These are phyloP conservation scores for Sinonovacula constricta DNA, from an alignment of 1,140 invertebrate genomes.

Conservation along the genomic window DNA sequence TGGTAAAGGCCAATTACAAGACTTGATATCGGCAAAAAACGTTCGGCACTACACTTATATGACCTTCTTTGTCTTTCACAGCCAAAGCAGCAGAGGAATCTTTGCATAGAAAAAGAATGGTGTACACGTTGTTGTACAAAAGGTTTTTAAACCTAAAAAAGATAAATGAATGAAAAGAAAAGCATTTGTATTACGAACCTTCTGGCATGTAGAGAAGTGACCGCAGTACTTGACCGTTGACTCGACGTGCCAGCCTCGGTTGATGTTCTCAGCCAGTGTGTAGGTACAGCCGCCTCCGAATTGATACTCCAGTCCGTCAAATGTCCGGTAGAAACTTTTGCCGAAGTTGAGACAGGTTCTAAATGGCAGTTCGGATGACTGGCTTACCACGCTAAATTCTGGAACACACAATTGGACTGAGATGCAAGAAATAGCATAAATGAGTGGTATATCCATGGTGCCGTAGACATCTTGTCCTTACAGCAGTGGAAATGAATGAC, in stretches of 20 bases:
- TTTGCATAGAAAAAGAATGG: too few relatives aligned
- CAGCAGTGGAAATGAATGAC: too few relatives aligned
- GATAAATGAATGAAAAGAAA: background rate
- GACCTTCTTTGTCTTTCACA: too few relatives aligned
- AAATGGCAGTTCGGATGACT: constrained; percentile 39
- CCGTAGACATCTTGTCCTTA: too few relatives aligned
- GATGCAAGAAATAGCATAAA: too few relatives aligned
- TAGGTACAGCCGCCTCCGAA: constrained; percentile 34
- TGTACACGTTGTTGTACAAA: too few relatives aligned
- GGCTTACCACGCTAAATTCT: constrained; percentile 1
- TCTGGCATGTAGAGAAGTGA: constrained; percentile 3
- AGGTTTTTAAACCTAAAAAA: background rate
- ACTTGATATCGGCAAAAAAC: too few relatives aligned
- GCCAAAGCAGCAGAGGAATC: too few relatives aligned
- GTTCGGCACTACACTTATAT: too few relatives aligned
- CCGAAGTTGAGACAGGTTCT: constrained; percentile 86
- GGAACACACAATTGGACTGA: background rate
- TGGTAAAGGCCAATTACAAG: too few relatives aligned
- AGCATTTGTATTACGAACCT: background rate
- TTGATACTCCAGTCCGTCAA: constrained; percentile 77
- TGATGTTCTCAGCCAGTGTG: background rate
- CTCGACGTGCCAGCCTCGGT: constrained; percentile 13
- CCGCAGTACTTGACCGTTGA: constrained; percentile 1
- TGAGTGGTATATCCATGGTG: too few relatives aligned
- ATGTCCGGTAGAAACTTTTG: constrained; percentile 86